Evolutionary conservation across 1,140 invertebrate species (phyloP), one percentile per base, ranked within the genome.

Genomic region (Cardiocondyla obscurior): DNA sequence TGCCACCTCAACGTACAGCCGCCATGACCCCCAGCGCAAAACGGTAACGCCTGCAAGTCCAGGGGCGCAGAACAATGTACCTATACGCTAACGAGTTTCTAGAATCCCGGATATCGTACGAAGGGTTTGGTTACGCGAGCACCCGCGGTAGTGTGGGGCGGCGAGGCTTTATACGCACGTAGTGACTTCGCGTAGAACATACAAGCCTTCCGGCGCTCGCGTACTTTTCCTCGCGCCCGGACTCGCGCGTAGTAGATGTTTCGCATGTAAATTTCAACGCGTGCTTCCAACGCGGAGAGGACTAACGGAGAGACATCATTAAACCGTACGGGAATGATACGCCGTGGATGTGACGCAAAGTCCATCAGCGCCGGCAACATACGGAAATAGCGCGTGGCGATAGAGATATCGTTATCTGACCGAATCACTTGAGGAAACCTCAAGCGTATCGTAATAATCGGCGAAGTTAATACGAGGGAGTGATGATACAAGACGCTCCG

Each of bases 21-120:
- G 65, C 64, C 55, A 19, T 46, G 46, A 82, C 62, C 72, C 25
- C 25, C 55, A 64, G 42, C 60, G 60, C 87, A 81, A 89, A 89
- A 89, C 69, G 85, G 87, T 85, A 89, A 89, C 72, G 58, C 85
- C 42, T 42, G 58, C 79, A 79, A 89, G 82, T 87, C 85, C 73
- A 42, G 69, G 57, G 33, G 62, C 60, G 46, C 33, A 67, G 85
- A 89, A 89, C 88, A 85, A 89, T 89, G 85, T 87, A 87, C 67
- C 82, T 85, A 82, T 83, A 87, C 70, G 49, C 60, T 89, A 89
- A 89, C 87, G 87, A 89, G 88, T 89, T 89, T 87, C 87, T 69
- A 79, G 36, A 25, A 51, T 39, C 65, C 44, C 64, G 67, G 82
- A 33, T 83, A 83, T 82, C 83, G 83, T 25, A 14, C 76, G 79